These are phyloP conservation scores for Digitonthophagus gazella DNA, from an alignment of 2,888 invertebrate genomes.

Conservation along the genomic window DNA sequence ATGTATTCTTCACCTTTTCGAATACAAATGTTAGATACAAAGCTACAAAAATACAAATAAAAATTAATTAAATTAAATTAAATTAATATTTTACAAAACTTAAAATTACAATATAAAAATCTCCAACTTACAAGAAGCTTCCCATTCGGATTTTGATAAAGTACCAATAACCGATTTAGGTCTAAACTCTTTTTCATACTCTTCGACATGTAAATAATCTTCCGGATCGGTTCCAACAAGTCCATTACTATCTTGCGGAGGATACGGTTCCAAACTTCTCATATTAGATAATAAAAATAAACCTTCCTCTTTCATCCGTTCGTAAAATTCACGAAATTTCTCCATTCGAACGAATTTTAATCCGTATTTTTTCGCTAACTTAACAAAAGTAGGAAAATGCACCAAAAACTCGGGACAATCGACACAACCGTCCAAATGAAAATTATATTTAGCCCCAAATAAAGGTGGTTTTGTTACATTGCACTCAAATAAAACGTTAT, in stretches of 20 bases:
- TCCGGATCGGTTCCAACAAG: slow-evolving; percentile 59
- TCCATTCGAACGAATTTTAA: slow-evolving; percentile 67
- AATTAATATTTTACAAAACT: too few relatives aligned
- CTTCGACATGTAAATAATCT: slow-evolving; percentile 74
- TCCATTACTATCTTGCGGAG: slow-evolving; percentile 57
- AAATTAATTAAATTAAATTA: slow-evolving; percentile 22
- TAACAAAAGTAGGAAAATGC: slow-evolving; percentile 81
- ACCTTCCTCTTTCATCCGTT: slow-evolving; percentile 60
- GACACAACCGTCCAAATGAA: slow-evolving; percentile 93
- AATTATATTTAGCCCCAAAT: slow-evolving; percentile 96
- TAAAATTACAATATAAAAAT: slow-evolving; percentile 22
- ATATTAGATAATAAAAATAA: slow-evolving; percentile 69
- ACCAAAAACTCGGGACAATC: slow-evolving; percentile 99
- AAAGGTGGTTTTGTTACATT: slow-evolving; percentile 70
- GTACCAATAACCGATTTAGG: slow-evolving; percentile 67
- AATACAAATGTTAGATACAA: slow-evolving; percentile 83
- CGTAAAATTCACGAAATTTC: slow-evolving; percentile 78
- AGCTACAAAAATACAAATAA: slow-evolving; percentile 57
- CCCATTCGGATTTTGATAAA: slow-evolving; percentile 88
- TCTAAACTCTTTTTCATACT: slow-evolving; percentile 53
- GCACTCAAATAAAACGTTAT: slow-evolving; percentile 69
- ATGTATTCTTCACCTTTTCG: slow-evolving; percentile 68
- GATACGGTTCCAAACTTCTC: slow-evolving; percentile 78
- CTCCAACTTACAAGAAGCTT: slow-evolving; percentile 76
- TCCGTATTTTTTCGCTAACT: slow-evolving; percentile 70